These are phyloP conservation scores for Sphaeramia orbicularis DNA, from an alignment of 2,797 vertebrate species.

Conservation along the genomic window DNA sequence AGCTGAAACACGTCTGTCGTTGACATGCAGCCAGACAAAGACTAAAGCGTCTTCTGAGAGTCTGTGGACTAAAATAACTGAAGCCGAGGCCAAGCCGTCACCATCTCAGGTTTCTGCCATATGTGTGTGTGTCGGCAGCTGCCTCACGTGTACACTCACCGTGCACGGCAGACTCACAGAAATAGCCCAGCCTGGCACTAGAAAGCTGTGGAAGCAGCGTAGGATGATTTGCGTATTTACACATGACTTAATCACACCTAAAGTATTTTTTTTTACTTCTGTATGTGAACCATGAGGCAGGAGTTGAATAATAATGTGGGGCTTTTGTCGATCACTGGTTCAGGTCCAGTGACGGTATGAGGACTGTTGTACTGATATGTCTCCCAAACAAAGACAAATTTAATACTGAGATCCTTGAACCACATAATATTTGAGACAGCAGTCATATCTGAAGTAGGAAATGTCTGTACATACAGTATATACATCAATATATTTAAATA, in stretches of 20 bases:
- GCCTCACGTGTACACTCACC: conserved; percentile 50
- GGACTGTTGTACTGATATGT: too few species aligned
- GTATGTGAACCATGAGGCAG: conserved; percentile 1
- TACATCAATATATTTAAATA: too few species aligned
- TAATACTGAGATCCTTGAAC: too few species aligned
- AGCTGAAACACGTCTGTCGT: conserved; percentile 7
- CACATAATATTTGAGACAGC: too few species aligned
- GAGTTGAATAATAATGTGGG: not conserved
- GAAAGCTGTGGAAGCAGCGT: conserved; percentile 8
- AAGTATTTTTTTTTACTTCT: not conserved
- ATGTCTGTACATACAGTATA: too few species aligned
- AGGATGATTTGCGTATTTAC: conserved; percentile 24
- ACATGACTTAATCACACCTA: conserved; percentile 21
- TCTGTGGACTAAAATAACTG: conserved; percentile 51
- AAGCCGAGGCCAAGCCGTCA: conserved; percentile 14
- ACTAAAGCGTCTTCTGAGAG: not conserved
- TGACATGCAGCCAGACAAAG: conserved; percentile 44
- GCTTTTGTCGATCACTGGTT: not conserved
- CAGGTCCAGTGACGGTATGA: not conserved
- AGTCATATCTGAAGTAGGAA: too few species aligned
- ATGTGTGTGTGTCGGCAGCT: conserved; percentile 47
- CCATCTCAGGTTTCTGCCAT: conserved; percentile 50
- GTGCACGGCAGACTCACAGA: conserved; percentile 38
- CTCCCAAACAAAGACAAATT: too few species aligned
- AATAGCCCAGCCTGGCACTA: conserved; percentile 43